These are phyloP conservation scores for Rhinolophus sinicus DNA, from an alignment of 2,113 vertebrate species.

Conservation along the genomic window DNA sequence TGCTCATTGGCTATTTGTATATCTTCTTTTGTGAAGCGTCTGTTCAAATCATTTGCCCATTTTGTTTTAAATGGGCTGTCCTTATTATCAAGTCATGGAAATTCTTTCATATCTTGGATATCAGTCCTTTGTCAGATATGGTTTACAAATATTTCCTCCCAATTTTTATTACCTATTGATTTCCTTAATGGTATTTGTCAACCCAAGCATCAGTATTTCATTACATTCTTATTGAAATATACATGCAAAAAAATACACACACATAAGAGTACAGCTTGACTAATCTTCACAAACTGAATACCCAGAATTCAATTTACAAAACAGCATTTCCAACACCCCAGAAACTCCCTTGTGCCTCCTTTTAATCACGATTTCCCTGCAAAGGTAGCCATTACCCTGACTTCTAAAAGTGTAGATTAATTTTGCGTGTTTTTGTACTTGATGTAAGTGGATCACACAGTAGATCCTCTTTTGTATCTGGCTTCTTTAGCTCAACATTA, in stretches of 20 bases:
- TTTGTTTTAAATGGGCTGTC: background rate
- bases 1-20: background rate
- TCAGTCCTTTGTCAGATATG: background rate
- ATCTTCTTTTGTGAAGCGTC: background rate
- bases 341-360: background rate
- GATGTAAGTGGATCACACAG: background rate
- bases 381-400: background rate
- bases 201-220: background rate
- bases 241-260: background rate
- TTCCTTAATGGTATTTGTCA: background rate
- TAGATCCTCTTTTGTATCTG: background rate
- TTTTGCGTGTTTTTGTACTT: background rate
- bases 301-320: background rate
- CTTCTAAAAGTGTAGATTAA: background rate
- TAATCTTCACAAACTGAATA: background rate
- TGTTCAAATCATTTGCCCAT: background rate
- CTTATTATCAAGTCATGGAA: background rate
- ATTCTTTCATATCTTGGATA: background rate
- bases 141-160: background rate
- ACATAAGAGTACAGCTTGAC: background rate
- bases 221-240: background rate
- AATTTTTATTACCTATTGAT: background rate
- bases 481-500: background rate
- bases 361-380: background rate
- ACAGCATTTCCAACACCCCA: background rate